Base-by-base conservation (phyloP, 1,140 invertebrate species). In the Charaxes varanes region DNA sequence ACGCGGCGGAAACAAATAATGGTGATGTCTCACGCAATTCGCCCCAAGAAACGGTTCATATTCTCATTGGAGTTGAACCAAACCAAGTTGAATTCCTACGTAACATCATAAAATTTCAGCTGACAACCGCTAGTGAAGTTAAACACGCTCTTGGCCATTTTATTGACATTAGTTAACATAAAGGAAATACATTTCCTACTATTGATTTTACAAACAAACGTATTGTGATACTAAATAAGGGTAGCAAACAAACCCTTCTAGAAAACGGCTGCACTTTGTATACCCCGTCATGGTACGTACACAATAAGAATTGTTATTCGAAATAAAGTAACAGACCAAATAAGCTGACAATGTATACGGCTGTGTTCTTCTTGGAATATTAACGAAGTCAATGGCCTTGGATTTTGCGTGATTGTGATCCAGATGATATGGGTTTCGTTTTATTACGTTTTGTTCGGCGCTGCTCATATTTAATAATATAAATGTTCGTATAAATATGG, bases 281-380 rank as follows among this genome's bases (percentile, higher is more conserved):
- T 42, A 32, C 34, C 40, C 28, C 37, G 53, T 32, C 28, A 55
- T 49, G 59, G 54, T 64, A 65, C 53, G 56, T 64, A 62, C 62
- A 53, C 62, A 72, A 78, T 59, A 49, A 65, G 63, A 64, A 79
- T 78, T 74, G 64, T 66, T 47, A 78, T 73, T 68, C 62, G 53
- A 60, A 68, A 70, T 62, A 61, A 66, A 55, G 41, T 53, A 51
- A 42, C 53, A 56, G 44, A 50, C 71, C 74, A 79, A 76, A 79
- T 68, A 68, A 48, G 69, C 52, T 57, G 56, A 67, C 69, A 60
- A 54, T 61, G 62, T 71, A 36, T 42, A 30, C 32, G 35, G 36
- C 16, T 32, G 28, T 8, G 48, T 27, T 48, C 44, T 46, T 45
- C 38, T 30, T 46, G 32, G 70, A 72, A 78, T 76, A 70, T 58